A percentile compares a stretch with the other conserved stretches of the same genome.
Conservation (phyloP, 1,140 invertebrate species). For the Diploscapter pachys region DNA sequence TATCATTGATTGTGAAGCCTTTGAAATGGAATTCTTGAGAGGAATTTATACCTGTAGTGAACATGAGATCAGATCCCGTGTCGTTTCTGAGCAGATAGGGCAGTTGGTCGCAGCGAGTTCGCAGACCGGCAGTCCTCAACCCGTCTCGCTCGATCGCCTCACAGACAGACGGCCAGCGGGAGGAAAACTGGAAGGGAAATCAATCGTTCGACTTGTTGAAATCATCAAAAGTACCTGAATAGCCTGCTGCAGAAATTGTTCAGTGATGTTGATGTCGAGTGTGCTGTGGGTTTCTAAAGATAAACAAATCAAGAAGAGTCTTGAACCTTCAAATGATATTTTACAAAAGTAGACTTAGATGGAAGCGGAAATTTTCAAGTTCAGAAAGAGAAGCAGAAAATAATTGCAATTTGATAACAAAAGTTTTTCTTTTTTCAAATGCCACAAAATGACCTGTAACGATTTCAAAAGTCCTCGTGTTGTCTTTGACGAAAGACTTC, state of each 20-base stretch:
- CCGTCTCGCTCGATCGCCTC: constrained; percentile 26
- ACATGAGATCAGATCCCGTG: constrained; percentile 41
- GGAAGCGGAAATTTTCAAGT: neutral
- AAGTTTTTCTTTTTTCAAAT: neutral
- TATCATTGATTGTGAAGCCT: too few species aligned
- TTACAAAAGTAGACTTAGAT: neutral
- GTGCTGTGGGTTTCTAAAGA: constrained; percentile 39
- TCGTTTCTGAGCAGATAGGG: constrained; percentile 45
- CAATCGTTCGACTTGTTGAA: too few species aligned
- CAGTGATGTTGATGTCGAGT: constrained; percentile 53
- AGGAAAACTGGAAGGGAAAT: too few species aligned
- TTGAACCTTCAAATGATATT: too few species aligned
- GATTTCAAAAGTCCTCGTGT: constrained; percentile 35
- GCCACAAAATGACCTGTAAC: constrained; percentile 23
- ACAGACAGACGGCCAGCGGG: constrained; percentile 18
- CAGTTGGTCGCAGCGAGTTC: constrained; percentile 36
- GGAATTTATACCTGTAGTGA: constrained; percentile 33
- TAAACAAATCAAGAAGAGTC: too few species aligned
- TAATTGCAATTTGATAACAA: neutral
- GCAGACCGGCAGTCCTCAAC: constrained; percentile 17
- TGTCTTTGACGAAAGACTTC: constrained; percentile 46
- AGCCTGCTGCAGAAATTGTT: constrained; percentile 48
- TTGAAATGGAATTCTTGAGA: neutral
- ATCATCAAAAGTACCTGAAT: constrained; percentile 32
- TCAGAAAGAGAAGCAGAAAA: neutral